Base-by-base conservation (phyloP, 2,113 vertebrate species). In the Columbina picui region DNA sequence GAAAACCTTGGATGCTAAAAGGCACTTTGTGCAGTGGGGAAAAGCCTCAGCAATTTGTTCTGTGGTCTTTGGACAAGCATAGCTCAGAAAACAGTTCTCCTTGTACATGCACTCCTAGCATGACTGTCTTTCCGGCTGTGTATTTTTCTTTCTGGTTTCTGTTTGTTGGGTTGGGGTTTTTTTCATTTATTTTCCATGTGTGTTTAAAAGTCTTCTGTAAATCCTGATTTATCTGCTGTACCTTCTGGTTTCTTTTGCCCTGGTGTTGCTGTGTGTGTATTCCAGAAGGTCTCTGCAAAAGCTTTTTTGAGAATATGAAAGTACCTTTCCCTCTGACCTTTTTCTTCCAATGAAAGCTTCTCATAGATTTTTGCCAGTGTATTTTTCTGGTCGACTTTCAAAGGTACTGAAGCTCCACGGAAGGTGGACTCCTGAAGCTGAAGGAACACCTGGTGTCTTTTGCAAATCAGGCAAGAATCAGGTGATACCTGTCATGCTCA, bases 1-100 rank as follows among this genome's bases (percentile, higher is more conserved):
- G 93, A 89, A 95, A 95, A 89, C 76, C 75, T 59, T 29, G 49
- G 64, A 87, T 76, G 91, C 98, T 98, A 96, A 98, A 97, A 97
- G 96, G 96, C 97, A 96, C 97, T 98, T 95, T 97, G 96, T 76
- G 78, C 56, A 71, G 86, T 49, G 47, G 92, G 87, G 86, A 34
- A 76, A 95, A 87, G 84, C 84, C 67, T 11, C 27, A 45, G 90
- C 85, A 92, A 96, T 98, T 96, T 95, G 97, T 81, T 89, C 97
- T 96, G 97, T 32, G 90, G 95, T 73, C 97, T 97, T 83, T 43
- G 97, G 97, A 93, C 96, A 94, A 69, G 55, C 77, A 90, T 52
- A 49, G 84, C n/a, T 90, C 45, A 50, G 84, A 87, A 89, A 96
- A 94, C 32, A 70, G 64, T 92, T 96, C 83, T 70, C 61, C 71